Evolutionary conservation across 2,797 vertebrate species (phyloP).

Genomic region (Danio kyathit): DNA sequence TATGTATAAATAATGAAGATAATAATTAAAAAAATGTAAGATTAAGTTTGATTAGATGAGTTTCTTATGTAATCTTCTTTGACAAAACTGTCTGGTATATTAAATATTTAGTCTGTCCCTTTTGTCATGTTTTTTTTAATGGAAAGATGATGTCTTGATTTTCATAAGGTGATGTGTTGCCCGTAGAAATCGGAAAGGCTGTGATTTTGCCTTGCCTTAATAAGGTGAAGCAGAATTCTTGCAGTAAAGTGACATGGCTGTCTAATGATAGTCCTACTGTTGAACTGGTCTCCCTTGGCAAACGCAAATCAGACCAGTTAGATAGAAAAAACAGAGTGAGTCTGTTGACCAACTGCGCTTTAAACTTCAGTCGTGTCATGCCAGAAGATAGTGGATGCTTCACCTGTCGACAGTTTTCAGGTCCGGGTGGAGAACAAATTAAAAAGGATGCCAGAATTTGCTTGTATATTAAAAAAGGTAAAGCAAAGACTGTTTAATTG

Average conservation of each 20-base stretch:
- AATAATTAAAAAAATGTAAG: not conserved
- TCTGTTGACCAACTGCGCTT: slow-evolving; percentile 7
- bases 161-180: not conserved
- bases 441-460: not conserved
- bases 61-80: not conserved
- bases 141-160: not conserved
- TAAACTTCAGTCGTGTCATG: not conserved
- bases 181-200: not conserved
- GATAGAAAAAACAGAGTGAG: not conserved
- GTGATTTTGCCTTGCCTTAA: not conserved
- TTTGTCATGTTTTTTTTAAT: not conserved
- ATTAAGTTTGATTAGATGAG: not conserved
- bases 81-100: not conserved
- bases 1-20: not conserved
- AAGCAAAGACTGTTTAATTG: not conserved
- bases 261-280: not conserved
- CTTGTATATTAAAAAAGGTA: not conserved
- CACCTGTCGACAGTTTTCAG: not conserved
- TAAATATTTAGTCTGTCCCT: not conserved
- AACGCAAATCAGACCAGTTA: not conserved
- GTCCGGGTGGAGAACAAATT: not conserved
- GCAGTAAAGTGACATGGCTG: not conserved
- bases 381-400: not conserved
- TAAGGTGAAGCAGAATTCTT: not conserved
- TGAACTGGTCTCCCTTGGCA: slow-evolving; percentile 1